Percentiles rank a stretch among this genome's conserved stretches.
Evolutionary conservation across 1,140 invertebrate species (phyloP).

Genomic region (Anastrepha ludens): DNA sequence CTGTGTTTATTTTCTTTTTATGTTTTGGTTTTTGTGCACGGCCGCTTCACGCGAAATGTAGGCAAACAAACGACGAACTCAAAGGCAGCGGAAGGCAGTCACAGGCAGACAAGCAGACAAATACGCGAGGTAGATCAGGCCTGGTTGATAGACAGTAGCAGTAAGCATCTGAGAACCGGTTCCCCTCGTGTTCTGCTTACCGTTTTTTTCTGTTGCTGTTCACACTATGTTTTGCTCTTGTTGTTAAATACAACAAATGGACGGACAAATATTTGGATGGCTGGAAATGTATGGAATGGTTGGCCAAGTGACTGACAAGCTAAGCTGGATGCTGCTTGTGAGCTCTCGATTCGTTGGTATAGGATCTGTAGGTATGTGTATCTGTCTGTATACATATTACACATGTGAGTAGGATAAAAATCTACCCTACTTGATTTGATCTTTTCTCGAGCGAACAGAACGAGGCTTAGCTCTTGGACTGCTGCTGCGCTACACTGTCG

Average conservation of each 20-base stretch:
- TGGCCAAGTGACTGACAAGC: slow-evolving; percentile 49
- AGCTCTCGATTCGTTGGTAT: slow-evolving; percentile 2
- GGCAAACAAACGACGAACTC: slow-evolving; percentile 30
- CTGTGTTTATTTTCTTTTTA: slow-evolving; percentile 49
- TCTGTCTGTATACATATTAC: neutral
- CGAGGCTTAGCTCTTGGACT: neutral
- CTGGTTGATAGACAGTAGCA: slow-evolving; percentile 11
- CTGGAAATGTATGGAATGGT: slow-evolving; percentile 6
- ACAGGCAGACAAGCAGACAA: neutral
- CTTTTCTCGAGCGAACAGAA: slow-evolving; percentile 10
- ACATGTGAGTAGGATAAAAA: neutral
- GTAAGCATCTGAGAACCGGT: slow-evolving; percentile 37
- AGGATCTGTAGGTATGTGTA: neutral
- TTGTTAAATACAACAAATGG: slow-evolving; percentile 47
- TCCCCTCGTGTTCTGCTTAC: slow-evolving; percentile 26
- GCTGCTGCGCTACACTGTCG: slow-evolving; percentile 27
- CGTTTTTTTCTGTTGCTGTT: slow-evolving; percentile 42
- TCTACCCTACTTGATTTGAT: slow-evolving; percentile 35
- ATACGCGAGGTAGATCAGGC: neutral
- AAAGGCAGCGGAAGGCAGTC: neutral
- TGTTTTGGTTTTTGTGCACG: slow-evolving; percentile 47
- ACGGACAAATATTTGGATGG: slow-evolving; percentile 48
- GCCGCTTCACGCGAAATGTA: slow-evolving; percentile 44
- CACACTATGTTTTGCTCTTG: slow-evolving; percentile 45
- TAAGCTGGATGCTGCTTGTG: slow-evolving; percentile 13